A percentile compares a stretch with the other conserved stretches of the same genome.
These are phyloP conservation scores for Halichondria panicea DNA, from an alignment of 37 sponge, comb jelly and placozoan species.

Conservation along the genomic window DNA sequence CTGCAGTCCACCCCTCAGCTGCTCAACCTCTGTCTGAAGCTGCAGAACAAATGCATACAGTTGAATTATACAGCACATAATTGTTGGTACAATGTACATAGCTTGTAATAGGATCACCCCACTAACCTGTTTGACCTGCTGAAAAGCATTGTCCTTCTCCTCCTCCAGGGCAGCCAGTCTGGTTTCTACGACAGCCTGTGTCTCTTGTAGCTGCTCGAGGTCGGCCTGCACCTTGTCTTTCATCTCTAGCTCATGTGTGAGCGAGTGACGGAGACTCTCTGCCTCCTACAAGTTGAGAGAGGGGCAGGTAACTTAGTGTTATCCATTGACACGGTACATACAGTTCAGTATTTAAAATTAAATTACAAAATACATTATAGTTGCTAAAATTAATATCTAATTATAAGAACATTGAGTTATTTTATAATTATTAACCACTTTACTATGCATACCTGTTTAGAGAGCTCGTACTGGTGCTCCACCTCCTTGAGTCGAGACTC, in stretches of 20 bases:
- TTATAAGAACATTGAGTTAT: too few species aligned
- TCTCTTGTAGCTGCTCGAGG: not conserved
- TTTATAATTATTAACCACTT: too few species aligned
- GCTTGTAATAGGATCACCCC: not conserved
- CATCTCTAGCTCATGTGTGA: conserved; percentile 2
- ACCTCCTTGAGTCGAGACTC: conserved; percentile 16
- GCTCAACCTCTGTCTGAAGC: not conserved
- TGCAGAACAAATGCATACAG: not conserved
- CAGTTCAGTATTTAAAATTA: too few species aligned
- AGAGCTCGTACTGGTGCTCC: not conserved
- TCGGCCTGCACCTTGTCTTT: not conserved
- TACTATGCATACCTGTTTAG: not conserved
- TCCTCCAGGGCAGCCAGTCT: not conserved
- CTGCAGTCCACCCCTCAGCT: not conserved
- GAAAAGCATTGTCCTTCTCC: not conserved
- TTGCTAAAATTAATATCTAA: too few species aligned
- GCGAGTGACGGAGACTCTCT: not conserved
- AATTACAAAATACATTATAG: too few species aligned
- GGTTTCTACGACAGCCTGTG: not conserved
- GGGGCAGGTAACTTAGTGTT: too few species aligned
- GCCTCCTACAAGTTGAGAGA: not conserved
- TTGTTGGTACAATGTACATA: not conserved
- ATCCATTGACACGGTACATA: too few species aligned
- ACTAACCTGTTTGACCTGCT: not conserved
- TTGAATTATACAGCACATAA: too few species aligned